Percentiles rank a stretch among this genome's conserved stretches.
phyloP scores from a whole-genome alignment of 1,140 invertebrate genomes.

The Saxidomus purpurata region DNA sequence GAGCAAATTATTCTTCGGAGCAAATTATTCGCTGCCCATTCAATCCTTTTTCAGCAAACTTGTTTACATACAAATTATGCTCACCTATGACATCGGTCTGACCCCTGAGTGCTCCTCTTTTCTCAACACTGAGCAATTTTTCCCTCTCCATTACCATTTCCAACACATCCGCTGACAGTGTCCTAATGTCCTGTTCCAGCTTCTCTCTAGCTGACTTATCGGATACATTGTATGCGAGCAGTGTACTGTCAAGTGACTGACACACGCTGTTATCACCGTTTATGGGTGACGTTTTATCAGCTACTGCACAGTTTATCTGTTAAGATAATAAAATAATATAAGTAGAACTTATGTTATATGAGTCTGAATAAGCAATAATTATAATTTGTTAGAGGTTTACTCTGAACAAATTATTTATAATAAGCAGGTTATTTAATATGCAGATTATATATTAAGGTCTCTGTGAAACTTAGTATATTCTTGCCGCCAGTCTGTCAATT shows the following conservation, averaged over 20 bases:
- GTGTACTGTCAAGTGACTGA: slow-evolving; percentile 52
- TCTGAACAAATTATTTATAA: too few relatives aligned
- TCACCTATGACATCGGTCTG: slow-evolving; percentile 78
- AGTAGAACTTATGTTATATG: too few relatives aligned
- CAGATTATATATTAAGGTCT: too few relatives aligned
- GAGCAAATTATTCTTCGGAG: too few relatives aligned
- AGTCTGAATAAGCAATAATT: too few relatives aligned
- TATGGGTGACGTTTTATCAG: background rate
- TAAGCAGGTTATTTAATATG: too few relatives aligned
- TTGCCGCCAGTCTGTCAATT: too few relatives aligned
- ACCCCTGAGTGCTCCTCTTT: slow-evolving; percentile 69
- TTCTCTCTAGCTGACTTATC: slow-evolving; percentile 13
- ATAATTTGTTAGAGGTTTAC: too few relatives aligned
- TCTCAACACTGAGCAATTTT: slow-evolving; percentile 45
- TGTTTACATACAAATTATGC: too few relatives aligned
- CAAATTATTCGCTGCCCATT: too few relatives aligned
- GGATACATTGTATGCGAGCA: slow-evolving; percentile 61
- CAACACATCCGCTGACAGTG: slow-evolving; percentile 62
- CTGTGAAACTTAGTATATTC: too few relatives aligned
- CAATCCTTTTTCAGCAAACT: too few relatives aligned
- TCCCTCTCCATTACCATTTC: slow-evolving; percentile 68
- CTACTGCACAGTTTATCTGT: slow-evolving; percentile 32
- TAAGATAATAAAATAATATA: background rate
- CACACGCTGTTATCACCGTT: slow-evolving; percentile 23
- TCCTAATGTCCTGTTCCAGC: slow-evolving; percentile 1